These are phyloP conservation scores for Crax fasciolata DNA, from an alignment of 2,797 vertebrate genomes.

Conservation along the genomic window DNA sequence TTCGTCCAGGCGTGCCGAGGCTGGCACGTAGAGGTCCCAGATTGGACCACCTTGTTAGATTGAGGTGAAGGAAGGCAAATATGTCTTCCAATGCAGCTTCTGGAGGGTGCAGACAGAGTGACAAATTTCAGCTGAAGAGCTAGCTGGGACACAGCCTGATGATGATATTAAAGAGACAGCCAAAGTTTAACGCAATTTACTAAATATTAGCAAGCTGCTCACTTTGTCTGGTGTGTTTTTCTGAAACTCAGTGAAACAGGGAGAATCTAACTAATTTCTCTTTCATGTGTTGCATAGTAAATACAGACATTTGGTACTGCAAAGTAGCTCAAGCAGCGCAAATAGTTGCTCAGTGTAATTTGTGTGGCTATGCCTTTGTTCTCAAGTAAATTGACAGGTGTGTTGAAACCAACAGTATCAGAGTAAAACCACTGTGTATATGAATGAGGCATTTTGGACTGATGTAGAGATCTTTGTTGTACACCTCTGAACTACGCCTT, in stretches of 20 bases:
- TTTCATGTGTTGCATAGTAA: fast-evolving
- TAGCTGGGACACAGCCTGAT: background rate
- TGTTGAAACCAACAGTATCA: background rate
- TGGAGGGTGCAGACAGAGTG: background rate
- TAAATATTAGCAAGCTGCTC: background rate
- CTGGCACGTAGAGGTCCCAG: background rate
- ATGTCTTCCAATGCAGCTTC: background rate
- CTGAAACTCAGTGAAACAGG: background rate
- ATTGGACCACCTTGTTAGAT: background rate
- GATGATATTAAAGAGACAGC: background rate
- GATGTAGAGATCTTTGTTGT: background rate
- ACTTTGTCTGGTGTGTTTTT: fast-evolving
- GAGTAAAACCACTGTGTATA: background rate
- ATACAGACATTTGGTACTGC: background rate
- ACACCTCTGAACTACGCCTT: background rate
- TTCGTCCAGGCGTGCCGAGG: fast-evolving
- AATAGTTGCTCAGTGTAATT: background rate
- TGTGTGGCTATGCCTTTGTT: background rate
- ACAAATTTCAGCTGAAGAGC: background rate
- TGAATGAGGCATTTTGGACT: background rate
- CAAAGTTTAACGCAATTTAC: background rate
- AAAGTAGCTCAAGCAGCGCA: background rate
- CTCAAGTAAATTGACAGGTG: background rate
- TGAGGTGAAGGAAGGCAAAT: background rate
- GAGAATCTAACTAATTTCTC: background rate